These are phyloP conservation scores for Rhineura floridana DNA, from an alignment of 2,113 vertebrate genomes.

Conservation along the genomic window DNA sequence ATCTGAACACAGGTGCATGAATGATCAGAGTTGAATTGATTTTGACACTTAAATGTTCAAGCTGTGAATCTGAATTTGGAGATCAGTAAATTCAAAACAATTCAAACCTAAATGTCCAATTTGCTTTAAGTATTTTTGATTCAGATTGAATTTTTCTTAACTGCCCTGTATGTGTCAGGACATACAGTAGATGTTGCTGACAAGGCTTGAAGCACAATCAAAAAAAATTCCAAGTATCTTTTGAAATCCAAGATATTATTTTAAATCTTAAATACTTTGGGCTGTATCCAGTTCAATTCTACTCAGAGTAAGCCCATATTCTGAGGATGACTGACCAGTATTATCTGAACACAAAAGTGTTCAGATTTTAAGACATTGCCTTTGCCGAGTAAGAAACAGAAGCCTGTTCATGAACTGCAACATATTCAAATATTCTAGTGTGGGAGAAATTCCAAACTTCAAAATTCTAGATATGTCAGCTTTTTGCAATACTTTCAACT, in stretches of 20 bases:
- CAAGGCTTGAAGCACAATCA: background rate
- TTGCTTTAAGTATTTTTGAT: background rate
- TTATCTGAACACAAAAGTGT: too few relatives aligned
- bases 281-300: too few relatives aligned
- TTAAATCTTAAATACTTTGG: background rate
- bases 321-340: too few relatives aligned
- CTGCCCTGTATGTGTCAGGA: background rate
- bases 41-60: background rate
- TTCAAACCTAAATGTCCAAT: background rate
- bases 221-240: background rate
- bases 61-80: background rate
- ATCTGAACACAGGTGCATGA: background rate
- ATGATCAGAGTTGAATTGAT: background rate
- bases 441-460: background rate
- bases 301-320: too few relatives aligned
- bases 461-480: background rate
- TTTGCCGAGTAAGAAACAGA: background rate
- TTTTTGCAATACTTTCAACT: background rate
- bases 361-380: background rate
- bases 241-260: background rate
- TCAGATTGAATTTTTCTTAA: background rate
- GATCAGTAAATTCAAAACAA: background rate
- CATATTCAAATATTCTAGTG: background rate
- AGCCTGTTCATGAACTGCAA: background rate
- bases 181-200: background rate